Evolutionary conservation across 1,140 invertebrate genomes (phyloP).

Genomic region (Proales similis): DNA sequence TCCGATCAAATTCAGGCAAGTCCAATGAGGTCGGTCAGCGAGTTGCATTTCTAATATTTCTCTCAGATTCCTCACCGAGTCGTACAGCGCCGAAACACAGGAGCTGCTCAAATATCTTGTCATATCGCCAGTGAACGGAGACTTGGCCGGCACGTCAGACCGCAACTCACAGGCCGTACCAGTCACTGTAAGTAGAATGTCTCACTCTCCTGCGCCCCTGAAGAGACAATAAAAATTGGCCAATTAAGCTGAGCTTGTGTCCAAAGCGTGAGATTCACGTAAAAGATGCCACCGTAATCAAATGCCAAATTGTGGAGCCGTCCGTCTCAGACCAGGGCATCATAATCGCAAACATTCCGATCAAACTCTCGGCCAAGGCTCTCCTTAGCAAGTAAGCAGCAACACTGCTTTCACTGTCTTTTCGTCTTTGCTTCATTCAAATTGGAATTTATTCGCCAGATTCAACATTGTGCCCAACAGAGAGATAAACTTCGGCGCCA

Average conservation of each 20-base stretch:
- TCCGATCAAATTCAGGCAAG: constrained; percentile 51
- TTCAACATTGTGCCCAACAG: constrained; percentile 47
- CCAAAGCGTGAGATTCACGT: constrained; percentile 23
- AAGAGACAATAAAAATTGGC: too few species aligned
- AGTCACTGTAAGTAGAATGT: neutral
- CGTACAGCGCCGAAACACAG: neutral
- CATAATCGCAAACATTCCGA: constrained; percentile 51
- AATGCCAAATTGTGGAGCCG: constrained; percentile 52
- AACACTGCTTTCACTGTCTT: constrained; percentile 30
- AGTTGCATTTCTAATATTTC: neutral
- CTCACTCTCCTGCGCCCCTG: too few species aligned
- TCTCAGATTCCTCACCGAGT: constrained; percentile 2
- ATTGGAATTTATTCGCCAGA: constrained; percentile 40
- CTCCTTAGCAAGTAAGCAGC: constrained; percentile 51
- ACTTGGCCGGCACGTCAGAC: neutral
- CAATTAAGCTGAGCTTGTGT: neutral
- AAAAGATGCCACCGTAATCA: constrained; percentile 40
- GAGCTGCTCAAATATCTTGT: constrained; percentile 23
- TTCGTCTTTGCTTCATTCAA: constrained; percentile 42
- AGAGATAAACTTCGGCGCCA: constrained; percentile 53
- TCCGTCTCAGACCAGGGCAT: constrained; percentile 47
- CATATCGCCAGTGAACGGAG: constrained; percentile 12
- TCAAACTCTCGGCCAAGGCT: constrained; percentile 50
- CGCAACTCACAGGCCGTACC: constrained; percentile 18
- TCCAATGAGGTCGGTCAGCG: neutral